Evolutionary conservation across 2,113 vertebrate genomes (phyloP).

Genomic region (Rhinichthys klamathensis): DNA sequence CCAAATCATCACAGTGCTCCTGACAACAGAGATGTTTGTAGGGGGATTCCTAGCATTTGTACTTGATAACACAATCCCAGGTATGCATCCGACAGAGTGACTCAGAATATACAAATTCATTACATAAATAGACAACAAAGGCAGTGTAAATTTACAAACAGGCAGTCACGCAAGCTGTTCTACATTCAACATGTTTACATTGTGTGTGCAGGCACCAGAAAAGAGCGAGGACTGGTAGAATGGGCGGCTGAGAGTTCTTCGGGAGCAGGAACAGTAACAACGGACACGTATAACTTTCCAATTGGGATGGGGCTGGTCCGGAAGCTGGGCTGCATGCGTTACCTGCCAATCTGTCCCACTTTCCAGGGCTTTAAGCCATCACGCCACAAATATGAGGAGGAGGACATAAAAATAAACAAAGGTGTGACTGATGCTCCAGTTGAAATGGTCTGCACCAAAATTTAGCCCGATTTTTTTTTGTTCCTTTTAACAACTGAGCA

Average conservation of each 20-base stretch:
- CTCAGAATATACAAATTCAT: background rate
- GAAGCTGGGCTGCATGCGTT: conserved; percentile 72
- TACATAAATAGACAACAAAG: background rate
- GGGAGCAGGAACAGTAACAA: conserved; percentile 62
- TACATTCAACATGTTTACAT: conserved; percentile 20
- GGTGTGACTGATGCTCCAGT: conserved; percentile 29
- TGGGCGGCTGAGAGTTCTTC: conserved; percentile 82
- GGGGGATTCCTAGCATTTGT: conserved; percentile 91
- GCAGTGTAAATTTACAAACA: background rate
- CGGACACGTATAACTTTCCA: conserved; percentile 88
- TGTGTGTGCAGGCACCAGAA: conserved; percentile 76
- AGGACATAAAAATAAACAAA: conserved; percentile 41
- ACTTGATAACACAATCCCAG: conserved; percentile 95
- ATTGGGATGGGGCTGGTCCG: conserved; percentile 83
- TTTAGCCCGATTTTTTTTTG: conserved; percentile 52
- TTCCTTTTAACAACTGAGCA: background rate
- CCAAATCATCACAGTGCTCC: conserved; percentile 93
- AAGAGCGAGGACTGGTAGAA: conserved; percentile 86
- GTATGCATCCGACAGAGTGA: conserved; percentile 70
- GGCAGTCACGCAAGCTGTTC: background rate
- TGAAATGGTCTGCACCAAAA: conserved; percentile 72
- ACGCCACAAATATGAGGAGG: background rate
- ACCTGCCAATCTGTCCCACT: conserved; percentile 86
- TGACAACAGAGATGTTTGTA: conserved; percentile 98
- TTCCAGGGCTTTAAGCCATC: conserved; percentile 83